Percentiles rank a stretch among this genome's conserved stretches.
phyloP scores from a whole-genome alignment of 2,888 invertebrate species.

The Mylabris sibirica region DNA sequence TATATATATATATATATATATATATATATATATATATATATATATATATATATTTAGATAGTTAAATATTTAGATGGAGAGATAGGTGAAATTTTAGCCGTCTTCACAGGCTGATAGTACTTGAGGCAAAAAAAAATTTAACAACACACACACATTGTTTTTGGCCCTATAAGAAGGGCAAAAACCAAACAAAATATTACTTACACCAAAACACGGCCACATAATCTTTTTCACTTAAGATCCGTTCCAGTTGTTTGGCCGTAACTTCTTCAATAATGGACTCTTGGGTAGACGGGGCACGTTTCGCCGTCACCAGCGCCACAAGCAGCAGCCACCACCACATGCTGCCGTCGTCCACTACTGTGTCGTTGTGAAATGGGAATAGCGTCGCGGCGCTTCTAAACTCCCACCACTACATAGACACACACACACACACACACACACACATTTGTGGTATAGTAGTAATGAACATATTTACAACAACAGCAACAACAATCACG shows the following conservation, averaged over 20 bases:
- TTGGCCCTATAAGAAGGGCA: neutral
- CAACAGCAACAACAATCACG: no score
- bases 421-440: no score
- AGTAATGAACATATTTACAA: no score
- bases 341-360: conserved; percentile 61
- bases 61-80: neutral
- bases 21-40: neutral
- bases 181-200: conserved; percentile 61
- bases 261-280: conserved; percentile 92
- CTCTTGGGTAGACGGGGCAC: conserved; percentile 61
- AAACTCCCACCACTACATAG: conserved; percentile 47
- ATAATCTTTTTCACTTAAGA: conserved; percentile 90
- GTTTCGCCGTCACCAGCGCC: conserved; percentile 62
- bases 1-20: neutral
- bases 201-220: conserved; percentile 97
- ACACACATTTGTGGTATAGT: no score
- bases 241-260: conserved; percentile 88
- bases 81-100: neutral
- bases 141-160: no score
- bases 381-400: conserved; percentile 54
- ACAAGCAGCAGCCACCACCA: conserved; percentile 66
- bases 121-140: no score
- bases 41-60: neutral
- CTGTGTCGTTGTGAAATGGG: conserved; percentile 37
- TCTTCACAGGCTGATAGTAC: no score